Conservation (phyloP, 2,113 vertebrate species). For the Pipa parva region DNA sequence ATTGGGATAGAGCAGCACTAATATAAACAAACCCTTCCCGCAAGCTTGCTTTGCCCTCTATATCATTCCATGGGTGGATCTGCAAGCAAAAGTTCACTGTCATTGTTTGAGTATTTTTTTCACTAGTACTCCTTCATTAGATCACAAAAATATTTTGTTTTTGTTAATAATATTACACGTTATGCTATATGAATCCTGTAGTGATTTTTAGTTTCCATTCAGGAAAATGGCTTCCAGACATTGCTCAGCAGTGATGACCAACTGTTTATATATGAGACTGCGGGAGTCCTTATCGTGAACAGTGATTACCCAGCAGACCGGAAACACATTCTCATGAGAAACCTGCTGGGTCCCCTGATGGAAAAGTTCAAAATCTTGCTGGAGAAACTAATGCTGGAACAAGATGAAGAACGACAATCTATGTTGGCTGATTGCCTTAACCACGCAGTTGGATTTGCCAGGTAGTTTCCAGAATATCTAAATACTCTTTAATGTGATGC, state of each 20-base stretch:
- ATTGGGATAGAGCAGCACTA: too few species aligned
- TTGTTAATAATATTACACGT: too few species aligned
- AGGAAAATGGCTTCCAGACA: constrained; percentile 87
- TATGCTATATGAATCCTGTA: background rate
- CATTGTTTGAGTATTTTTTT: too few species aligned
- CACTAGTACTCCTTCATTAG: too few species aligned
- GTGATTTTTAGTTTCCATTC: constrained; percentile 8
- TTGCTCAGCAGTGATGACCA: constrained; percentile 93
- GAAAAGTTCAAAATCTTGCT: constrained; percentile 88
- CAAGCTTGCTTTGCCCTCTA: too few species aligned
- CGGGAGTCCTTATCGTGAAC: constrained; percentile 89
- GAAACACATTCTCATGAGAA: constrained; percentile 89
- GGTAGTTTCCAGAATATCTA: constrained; percentile 61
- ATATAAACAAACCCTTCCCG: too few species aligned
- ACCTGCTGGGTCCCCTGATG: constrained; percentile 85
- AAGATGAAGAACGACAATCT: constrained; percentile 81
- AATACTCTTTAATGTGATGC: background rate
- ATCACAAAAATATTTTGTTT: too few species aligned
- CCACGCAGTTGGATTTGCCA: constrained; percentile 94
- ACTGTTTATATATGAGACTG: constrained; percentile 95
- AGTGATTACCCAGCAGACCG: constrained; percentile 84
- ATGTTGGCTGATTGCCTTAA: constrained; percentile 87
- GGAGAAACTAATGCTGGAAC: constrained; percentile 78
- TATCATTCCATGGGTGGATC: too few species aligned
- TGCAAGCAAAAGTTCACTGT: too few species aligned